Evolutionary conservation across 2,113 vertebrate genomes (phyloP).

Genomic region (Connochaetes taurinus): DNA sequence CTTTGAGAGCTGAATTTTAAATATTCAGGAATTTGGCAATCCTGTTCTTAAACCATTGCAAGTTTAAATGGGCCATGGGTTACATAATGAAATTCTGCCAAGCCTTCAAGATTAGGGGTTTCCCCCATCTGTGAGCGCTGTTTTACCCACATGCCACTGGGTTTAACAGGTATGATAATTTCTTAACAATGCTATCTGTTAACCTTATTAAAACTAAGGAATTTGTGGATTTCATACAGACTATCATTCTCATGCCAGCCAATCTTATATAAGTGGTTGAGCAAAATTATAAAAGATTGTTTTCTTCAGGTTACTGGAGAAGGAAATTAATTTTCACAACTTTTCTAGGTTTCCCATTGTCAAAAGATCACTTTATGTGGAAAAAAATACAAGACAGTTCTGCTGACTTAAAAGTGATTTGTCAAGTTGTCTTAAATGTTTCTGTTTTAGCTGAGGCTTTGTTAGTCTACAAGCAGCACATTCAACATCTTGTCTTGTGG

Average conservation of each 20-base stretch:
- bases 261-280: not conserved
- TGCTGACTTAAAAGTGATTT: not conserved
- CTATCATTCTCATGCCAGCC: not conserved
- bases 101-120: not conserved
- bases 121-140: not conserved
- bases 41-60: not conserved
- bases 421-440: not conserved
- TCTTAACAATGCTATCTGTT: not conserved
- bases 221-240: not conserved
- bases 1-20: not conserved
- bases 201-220: not conserved
- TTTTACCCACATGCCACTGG: not conserved
- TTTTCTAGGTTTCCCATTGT: not conserved
- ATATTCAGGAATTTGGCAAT: not conserved
- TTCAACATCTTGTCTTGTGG: not conserved
- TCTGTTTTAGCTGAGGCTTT: not conserved
- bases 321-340: conserved; percentile 31
- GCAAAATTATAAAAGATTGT: not conserved
- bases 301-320: not conserved
- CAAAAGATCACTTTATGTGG: not conserved
- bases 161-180: not conserved
- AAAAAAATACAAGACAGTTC: not conserved
- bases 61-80: not conserved
- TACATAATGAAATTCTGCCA: not conserved
- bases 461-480: not conserved